Evolutionary conservation across 2,113 vertebrate species (phyloP).

Genomic region (Myanophis thanlyinensis): DNA sequence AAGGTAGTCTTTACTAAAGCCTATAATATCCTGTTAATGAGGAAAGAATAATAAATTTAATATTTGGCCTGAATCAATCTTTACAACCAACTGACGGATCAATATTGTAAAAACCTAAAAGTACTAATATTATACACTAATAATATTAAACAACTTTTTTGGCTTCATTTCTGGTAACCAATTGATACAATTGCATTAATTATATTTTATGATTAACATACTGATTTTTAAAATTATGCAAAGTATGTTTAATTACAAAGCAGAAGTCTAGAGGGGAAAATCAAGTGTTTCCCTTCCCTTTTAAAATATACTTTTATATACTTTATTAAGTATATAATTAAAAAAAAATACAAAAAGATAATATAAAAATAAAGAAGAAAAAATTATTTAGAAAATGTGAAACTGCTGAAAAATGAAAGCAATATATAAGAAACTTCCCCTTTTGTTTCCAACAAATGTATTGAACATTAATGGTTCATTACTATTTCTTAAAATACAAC

Average conservation of each 20-base stretch:
- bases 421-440: too few species aligned
- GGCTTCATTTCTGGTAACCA: background rate
- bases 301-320: too few species aligned
- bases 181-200: background rate
- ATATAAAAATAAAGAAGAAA: too few species aligned
- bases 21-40: background rate
- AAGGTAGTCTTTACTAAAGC: background rate
- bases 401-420: too few species aligned
- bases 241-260: background rate
- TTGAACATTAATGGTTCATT: too few species aligned
- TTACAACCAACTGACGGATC: background rate
- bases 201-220: background rate
- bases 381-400: too few species aligned
- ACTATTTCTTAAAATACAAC: too few species aligned
- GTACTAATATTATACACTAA: background rate
- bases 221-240: background rate
- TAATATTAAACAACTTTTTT: background rate
- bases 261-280: background rate
- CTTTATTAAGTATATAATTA: too few species aligned
- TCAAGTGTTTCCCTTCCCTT: background rate
- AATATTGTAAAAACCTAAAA: background rate
- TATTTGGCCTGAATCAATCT: background rate
- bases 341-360: too few species aligned
- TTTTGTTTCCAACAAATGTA: too few species aligned
- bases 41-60: background rate